These are phyloP conservation scores for Archips xylosteana DNA, from an alignment of 2,888 invertebrate genomes.

Conservation along the genomic window DNA sequence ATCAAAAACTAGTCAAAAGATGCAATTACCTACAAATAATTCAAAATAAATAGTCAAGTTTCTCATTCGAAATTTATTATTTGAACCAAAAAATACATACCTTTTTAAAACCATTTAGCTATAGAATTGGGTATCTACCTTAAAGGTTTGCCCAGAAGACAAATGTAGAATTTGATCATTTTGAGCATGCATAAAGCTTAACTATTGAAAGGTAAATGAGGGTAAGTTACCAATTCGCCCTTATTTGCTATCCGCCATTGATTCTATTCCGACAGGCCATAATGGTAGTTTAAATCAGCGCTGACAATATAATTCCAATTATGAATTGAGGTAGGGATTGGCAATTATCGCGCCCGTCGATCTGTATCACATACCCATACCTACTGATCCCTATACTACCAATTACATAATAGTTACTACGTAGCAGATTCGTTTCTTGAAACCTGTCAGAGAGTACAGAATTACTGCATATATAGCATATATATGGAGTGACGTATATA, in stretches of 20 bases:
- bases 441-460: too few relatives aligned
- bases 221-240: constrained; percentile 1
- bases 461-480: too few relatives aligned
- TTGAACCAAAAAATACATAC: too few relatives aligned
- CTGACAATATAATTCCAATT: constrained; percentile 11
- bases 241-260: constrained; percentile 1
- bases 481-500: too few relatives aligned
- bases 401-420: too few relatives aligned
- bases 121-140: too few relatives aligned
- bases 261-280: not conserved
- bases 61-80: too few relatives aligned
- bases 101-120: too few relatives aligned
- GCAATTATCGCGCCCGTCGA: not conserved
- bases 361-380: not conserved
- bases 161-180: not conserved
- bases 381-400: not conserved
- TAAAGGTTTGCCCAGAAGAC: not conserved
- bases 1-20: too few relatives aligned
- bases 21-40: too few relatives aligned
- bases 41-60: too few relatives aligned
- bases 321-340: constrained; percentile 3
- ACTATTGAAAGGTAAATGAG: not conserved
- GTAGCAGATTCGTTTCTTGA: too few relatives aligned
- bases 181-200: not conserved
- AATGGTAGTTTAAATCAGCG: not conserved